Conservation (phyloP, 2,797 vertebrate species). For the Hapalemur alaotrensis region DNA sequence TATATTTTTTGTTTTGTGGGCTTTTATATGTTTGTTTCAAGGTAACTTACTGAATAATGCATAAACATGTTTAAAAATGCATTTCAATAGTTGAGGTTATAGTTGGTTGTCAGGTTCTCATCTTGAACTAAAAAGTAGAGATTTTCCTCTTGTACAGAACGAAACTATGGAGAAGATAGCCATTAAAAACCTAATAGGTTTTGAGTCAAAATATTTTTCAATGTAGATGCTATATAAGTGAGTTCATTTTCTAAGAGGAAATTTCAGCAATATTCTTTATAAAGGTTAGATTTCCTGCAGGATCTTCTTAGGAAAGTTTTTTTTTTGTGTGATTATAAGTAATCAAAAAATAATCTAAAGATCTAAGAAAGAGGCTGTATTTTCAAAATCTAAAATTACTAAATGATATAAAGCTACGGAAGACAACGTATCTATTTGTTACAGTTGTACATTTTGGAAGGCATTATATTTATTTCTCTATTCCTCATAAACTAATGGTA, state of each 20-base stretch:
- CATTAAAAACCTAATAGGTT: constrained; percentile 34
- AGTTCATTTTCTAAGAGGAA: constrained; percentile 35
- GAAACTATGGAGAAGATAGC: constrained; percentile 34
- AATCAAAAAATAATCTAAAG: constrained; percentile 25
- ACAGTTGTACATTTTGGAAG: not conserved
- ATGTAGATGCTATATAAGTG: not conserved
- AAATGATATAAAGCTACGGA: not conserved
- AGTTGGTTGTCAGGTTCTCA: constrained; percentile 51
- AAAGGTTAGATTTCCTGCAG: constrained; percentile 45
- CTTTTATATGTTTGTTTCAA: constrained; percentile 81
- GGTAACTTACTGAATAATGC: constrained; percentile 81
- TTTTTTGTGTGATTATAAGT: not conserved
- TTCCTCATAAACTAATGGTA: not conserved
- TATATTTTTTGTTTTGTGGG: constrained; percentile 72
- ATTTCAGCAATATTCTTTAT: not conserved
- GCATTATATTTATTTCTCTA: not conserved
- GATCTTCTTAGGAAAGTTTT: not conserved
- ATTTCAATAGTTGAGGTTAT: constrained; percentile 67
- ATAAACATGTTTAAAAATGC: constrained; percentile 78
- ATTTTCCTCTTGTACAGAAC: constrained; percentile 59
- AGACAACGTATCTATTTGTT: not conserved
- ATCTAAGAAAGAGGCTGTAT: constrained; percentile 11
- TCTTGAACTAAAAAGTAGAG: constrained; percentile 55
- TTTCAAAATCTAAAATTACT: constrained; percentile 22
- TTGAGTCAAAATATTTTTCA: constrained; percentile 48